Evolutionary conservation across 1,140 invertebrate species (phyloP).

Genomic region (Drosophila kepulauana): DNA sequence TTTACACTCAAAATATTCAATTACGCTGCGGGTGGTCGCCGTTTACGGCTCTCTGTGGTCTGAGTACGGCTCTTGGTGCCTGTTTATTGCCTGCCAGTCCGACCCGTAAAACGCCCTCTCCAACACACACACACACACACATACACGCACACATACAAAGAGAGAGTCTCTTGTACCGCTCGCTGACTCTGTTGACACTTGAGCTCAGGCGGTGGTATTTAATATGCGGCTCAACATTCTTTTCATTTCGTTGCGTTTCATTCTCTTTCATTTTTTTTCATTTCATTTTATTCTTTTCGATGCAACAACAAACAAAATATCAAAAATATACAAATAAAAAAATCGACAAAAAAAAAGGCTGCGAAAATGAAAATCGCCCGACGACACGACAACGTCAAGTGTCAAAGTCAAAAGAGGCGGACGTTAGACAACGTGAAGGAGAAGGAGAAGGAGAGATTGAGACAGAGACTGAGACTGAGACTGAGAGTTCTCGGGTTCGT

Average conservation of each 20-base stretch:
- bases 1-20: slow-evolving; percentile 82
- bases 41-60: slow-evolving; percentile 37
- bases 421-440: background rate
- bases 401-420: slow-evolving; percentile 41
- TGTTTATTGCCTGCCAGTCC: slow-evolving; percentile 59
- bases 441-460: too few species aligned
- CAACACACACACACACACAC: too few species aligned
- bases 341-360: slow-evolving; percentile 47
- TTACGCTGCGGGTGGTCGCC: slow-evolving; percentile 74
- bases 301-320: slow-evolving; percentile 32
- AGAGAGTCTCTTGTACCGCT: slow-evolving; percentile 25
- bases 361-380: slow-evolving; percentile 74
- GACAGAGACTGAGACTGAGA: too few species aligned
- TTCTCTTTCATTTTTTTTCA: slow-evolving; percentile 29
- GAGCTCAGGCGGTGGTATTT: slow-evolving; percentile 82
- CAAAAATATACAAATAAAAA: slow-evolving; percentile 13
- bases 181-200: slow-evolving; percentile 74
- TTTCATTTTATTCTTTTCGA: slow-evolving; percentile 36
- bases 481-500: background rate
- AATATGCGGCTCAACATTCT: slow-evolving; percentile 82
- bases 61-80: slow-evolving; percentile 36
- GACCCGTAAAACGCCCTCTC: slow-evolving; percentile 25
- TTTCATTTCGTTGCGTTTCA: slow-evolving; percentile 68
- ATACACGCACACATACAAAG: too few species aligned
- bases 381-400: slow-evolving; percentile 68